phyloP scores from a whole-genome alignment of 2,113 vertebrate species.

The Hypomesus transpacificus region DNA sequence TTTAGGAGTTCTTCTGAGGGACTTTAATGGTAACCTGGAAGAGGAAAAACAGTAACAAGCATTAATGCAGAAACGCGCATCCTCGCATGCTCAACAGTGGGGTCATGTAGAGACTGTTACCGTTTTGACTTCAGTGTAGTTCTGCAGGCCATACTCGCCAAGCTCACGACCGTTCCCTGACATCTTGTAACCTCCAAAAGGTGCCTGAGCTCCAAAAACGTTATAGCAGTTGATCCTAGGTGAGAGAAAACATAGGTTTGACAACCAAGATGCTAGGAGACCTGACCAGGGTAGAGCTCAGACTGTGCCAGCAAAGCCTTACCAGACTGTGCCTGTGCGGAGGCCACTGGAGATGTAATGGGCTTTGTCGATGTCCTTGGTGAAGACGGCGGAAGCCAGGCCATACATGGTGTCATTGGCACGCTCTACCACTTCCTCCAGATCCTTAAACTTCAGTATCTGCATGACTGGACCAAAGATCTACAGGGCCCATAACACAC shows the following conservation, averaged over 20 bases:
- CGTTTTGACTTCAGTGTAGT: constrained; percentile 92
- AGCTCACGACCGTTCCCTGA: constrained; percentile 90
- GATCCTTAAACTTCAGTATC: constrained; percentile 88
- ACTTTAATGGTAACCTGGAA: constrained; percentile 85
- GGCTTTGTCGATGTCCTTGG: constrained; percentile 88
- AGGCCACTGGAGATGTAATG: constrained; percentile 83
- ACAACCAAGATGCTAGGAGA: background rate
- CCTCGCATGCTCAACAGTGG: background rate
- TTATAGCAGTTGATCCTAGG: constrained; percentile 95
- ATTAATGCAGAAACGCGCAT: background rate
- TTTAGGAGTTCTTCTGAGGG: constrained; percentile 87
- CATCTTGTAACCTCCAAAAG: constrained; percentile 93
- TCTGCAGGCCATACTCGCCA: constrained; percentile 87
- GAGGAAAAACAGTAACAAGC: background rate
- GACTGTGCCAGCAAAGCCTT: background rate
- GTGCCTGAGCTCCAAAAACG: constrained; percentile 87
- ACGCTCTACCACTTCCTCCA: constrained; percentile 88
- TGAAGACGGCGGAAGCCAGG: constrained; percentile 90
- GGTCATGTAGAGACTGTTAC: constrained; percentile 66
- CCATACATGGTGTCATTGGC: constrained; percentile 88
- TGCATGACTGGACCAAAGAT: constrained; percentile 99
- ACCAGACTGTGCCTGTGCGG: constrained; percentile 93
- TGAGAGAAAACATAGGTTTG: background rate
- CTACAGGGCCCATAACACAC: constrained; percentile 54
- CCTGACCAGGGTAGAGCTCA: background rate